Conservation (phyloP, 1,140 invertebrate species). For the Atta colombica region DNA sequence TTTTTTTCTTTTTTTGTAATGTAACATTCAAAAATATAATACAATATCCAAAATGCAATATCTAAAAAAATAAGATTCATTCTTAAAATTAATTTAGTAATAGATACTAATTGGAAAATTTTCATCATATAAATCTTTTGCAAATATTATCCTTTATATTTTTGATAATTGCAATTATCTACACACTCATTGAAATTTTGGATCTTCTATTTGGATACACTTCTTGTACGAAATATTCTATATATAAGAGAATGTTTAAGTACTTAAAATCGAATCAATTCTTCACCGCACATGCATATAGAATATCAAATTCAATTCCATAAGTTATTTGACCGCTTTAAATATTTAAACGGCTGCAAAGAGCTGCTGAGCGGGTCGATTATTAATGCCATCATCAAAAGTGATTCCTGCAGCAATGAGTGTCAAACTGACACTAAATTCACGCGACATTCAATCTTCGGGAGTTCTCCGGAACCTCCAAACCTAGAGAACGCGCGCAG, state of each 20-base stretch:
- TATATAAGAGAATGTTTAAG: background rate
- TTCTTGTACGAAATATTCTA: background rate
- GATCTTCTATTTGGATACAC: background rate
- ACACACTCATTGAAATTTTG: background rate
- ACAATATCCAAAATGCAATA: background rate
- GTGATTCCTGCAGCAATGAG: slow-evolving; percentile 53
- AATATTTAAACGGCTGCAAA: slow-evolving; percentile 34
- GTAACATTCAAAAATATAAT: background rate
- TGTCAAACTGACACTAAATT: slow-evolving; percentile 64
- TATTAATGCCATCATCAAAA: slow-evolving; percentile 55
- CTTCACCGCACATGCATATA: background rate
- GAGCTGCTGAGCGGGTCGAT: slow-evolving; percentile 25
- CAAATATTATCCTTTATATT: background rate
- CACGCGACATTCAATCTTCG: slow-evolving; percentile 61
- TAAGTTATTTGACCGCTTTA: slow-evolving; percentile 6
- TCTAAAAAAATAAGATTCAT: slow-evolving; percentile 6
- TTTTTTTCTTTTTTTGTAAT: background rate
- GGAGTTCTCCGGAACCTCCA: slow-evolving; percentile 55
- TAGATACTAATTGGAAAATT: background rate
- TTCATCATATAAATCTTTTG: background rate
- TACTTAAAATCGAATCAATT: background rate
- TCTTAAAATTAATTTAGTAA: background rate
- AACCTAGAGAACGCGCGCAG: slow-evolving; percentile 49
- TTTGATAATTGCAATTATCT: background rate
- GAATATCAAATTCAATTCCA: background rate